Evolutionary conservation across 2,888 invertebrate genomes (phyloP).

Genomic region (Sericinus montela): DNA sequence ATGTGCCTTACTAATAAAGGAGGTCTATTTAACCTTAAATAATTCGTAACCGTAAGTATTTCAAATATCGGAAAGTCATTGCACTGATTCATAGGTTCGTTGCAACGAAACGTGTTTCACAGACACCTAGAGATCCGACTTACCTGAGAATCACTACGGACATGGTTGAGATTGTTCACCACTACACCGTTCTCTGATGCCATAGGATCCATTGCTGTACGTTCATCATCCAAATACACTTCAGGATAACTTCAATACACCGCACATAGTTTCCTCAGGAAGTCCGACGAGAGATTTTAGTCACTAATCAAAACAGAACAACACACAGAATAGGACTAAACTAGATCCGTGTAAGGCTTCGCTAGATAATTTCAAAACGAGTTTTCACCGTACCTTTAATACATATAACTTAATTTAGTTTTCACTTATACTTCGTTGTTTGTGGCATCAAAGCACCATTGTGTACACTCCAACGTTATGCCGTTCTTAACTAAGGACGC

Average conservation of each 20-base stretch:
- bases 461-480: constrained; percentile 39
- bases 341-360: constrained; percentile 46
- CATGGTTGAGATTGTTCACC: constrained; percentile 75
- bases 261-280: constrained; percentile 40
- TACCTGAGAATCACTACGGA: constrained; percentile 75
- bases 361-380: constrained; percentile 48
- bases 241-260: constrained; percentile 25
- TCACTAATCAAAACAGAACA: constrained; percentile 43
- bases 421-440: constrained; percentile 28
- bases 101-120: constrained; percentile 66
- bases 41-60: constrained; percentile 28
- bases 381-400: constrained; percentile 42
- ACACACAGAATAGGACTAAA: constrained; percentile 43
- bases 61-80: constrained; percentile 61
- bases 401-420: constrained; percentile 50
- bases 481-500: constrained; percentile 72
- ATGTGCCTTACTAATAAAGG: not conserved
- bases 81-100: constrained; percentile 65
- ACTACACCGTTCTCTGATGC: constrained; percentile 69
- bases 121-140: constrained; percentile 50
- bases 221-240: constrained; percentile 54
- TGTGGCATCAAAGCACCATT: not conserved
- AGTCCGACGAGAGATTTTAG: constrained; percentile 28
- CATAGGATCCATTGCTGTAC: constrained; percentile 67
- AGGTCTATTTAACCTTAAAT: not conserved